phyloP scores from a whole-genome alignment of 2,888 invertebrate genomes.

The Pristionchus mayeri region DNA sequence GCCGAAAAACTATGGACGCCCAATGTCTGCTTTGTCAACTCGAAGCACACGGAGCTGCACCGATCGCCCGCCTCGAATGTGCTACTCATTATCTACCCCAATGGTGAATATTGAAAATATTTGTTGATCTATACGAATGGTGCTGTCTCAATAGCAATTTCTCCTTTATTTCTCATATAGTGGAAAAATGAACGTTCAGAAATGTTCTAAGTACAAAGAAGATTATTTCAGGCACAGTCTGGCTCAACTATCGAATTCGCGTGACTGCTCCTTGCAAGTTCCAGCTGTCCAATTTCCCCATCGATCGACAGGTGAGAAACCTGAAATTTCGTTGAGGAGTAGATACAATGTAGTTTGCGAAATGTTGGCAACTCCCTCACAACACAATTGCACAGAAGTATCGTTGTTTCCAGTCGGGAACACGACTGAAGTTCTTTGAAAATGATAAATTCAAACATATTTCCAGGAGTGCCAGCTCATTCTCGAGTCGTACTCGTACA shows the following conservation, averaged over 20 bases:
- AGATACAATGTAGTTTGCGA: too few relatives aligned
- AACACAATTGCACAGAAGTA: too few relatives aligned
- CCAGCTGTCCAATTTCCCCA: conserved; percentile 71
- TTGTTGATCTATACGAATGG: too few relatives aligned
- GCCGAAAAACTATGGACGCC: conserved; percentile 74
- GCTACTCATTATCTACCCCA: conserved; percentile 74
- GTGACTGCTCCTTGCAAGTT: conserved; percentile 73
- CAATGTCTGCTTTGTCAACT: conserved; percentile 75
- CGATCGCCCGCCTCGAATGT: conserved; percentile 72
- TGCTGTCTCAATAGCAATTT: too few relatives aligned
- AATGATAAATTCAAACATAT: too few relatives aligned
- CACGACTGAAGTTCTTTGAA: too few relatives aligned
- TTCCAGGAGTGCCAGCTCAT: conserved; percentile 71
- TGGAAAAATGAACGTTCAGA: neutral
- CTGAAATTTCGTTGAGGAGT: too few relatives aligned
- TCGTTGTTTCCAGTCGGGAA: too few relatives aligned
- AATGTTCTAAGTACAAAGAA: neutral
- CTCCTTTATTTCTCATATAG: neutral
- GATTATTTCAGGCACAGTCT: conserved; percentile 69
- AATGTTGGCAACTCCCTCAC: too few relatives aligned
- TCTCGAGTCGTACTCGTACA: conserved; percentile 75
- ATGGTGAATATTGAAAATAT: conserved; percentile 63
- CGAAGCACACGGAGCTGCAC: conserved; percentile 72
- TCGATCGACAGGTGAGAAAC: conserved; percentile 63
- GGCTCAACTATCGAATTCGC: conserved; percentile 75